phyloP scores from a whole-genome alignment of 2,113 vertebrate genomes.

The Poicephalus meyeri region DNA sequence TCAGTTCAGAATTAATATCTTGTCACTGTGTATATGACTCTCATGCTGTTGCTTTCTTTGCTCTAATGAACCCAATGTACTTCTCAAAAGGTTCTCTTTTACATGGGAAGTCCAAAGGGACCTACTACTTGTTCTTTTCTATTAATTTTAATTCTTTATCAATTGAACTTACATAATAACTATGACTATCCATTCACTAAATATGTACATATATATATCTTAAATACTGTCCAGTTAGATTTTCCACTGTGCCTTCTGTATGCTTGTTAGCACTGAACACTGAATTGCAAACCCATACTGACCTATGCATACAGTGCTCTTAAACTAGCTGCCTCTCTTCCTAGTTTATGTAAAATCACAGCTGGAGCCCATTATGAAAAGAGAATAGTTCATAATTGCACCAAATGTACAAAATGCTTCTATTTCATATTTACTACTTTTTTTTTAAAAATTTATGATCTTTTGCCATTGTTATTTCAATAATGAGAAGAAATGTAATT shows the following conservation, averaged over 20 bases:
- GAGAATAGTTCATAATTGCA: constrained; percentile 60
- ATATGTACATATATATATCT: neutral
- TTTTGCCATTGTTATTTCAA: no score
- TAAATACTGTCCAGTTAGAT: neutral
- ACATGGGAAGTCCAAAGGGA: neutral
- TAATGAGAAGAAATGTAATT: no score
- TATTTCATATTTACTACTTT: neutral
- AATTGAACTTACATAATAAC: neutral
- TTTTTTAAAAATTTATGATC: no score
- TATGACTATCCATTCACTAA: neutral
- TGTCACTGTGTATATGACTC: neutral
- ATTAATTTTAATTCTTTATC: constrained; percentile 48
- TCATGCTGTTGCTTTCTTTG: neutral
- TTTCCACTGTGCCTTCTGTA: constrained; percentile 10
- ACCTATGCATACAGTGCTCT: constrained; percentile 8
- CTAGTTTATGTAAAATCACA: constrained; percentile 51
- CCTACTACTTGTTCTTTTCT: neutral
- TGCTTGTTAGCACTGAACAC: neutral
- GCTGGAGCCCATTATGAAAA: constrained; percentile 58
- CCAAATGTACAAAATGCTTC: constrained; percentile 55
- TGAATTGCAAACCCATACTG: neutral
- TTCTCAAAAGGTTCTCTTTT: constrained; percentile 6
- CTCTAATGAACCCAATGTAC: neutral
- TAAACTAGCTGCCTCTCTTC: constrained; percentile 29
- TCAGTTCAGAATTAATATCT: constrained; percentile 40